A percentile compares a stretch with the other conserved stretches of the same genome.
Evolutionary conservation across 2,888 invertebrate genomes (phyloP).

Genomic region (Archaeoteleia sp.): DNA sequence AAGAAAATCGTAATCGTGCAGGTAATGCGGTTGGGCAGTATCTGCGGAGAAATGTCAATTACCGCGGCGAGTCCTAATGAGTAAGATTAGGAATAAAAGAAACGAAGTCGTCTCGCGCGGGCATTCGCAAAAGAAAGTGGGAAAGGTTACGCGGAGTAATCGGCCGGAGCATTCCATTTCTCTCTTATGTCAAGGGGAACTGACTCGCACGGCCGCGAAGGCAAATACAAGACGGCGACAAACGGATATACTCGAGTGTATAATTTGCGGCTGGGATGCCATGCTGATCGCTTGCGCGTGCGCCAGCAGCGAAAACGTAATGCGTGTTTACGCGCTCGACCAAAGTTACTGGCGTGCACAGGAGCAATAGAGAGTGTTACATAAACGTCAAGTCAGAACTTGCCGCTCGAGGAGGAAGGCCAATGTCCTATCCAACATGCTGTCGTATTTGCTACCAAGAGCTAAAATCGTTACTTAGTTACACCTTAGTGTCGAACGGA

Average conservation of each 20-base stretch:
- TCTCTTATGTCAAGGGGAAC: conserved; percentile 52
- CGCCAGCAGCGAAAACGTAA: conserved; percentile 47
- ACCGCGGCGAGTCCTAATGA: conserved; percentile 6
- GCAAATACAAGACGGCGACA: conserved; percentile 19
- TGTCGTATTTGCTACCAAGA: no score
- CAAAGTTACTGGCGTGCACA: conserved; percentile 17
- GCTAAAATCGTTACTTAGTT: no score
- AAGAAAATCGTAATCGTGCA: no score
- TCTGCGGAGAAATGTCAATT: conserved; percentile 25
- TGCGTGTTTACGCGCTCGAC: conserved; percentile 39
- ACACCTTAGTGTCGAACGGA: no score
- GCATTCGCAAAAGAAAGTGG: conserved; percentile 37
- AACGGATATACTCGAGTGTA: conserved; percentile 38
- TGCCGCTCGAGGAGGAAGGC: conserved; percentile 41
- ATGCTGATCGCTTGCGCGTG: conserved; percentile 30
- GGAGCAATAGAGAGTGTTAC: conserved; percentile 46
- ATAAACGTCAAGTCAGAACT: conserved; percentile 48
- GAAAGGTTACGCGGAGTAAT: conserved; percentile 40
- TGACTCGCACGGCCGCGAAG: neutral
- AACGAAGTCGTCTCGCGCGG: neutral
- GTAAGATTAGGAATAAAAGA: neutral
- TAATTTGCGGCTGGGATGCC: conserved; percentile 18
- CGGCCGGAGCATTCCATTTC: conserved; percentile 35
- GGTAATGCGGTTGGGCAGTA: neutral
- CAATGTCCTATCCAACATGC: conserved; percentile 36